Conservation (phyloP, 2,888 invertebrate genomes). For the Agonopterix arenella region DNA sequence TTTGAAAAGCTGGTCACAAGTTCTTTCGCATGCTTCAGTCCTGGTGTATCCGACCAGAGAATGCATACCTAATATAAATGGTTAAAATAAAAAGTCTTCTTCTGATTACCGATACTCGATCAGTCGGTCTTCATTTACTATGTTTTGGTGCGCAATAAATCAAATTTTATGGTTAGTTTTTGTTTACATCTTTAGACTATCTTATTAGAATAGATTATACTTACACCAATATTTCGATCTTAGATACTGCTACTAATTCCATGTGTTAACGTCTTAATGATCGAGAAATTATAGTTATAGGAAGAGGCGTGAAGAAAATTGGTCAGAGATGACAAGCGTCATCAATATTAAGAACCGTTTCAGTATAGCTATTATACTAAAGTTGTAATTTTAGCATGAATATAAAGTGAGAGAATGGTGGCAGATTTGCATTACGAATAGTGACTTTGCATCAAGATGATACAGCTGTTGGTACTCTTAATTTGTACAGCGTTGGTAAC, state of each 20-base stretch:
- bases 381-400: constrained; percentile 43
- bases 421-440: constrained; percentile 40
- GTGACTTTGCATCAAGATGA: constrained; percentile 37
- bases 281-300: constrained; percentile 35
- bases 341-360: constrained; percentile 54
- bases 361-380: constrained; percentile 31
- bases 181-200: too few relatives aligned
- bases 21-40: too few relatives aligned
- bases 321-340: constrained; percentile 29
- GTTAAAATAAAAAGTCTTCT: too few relatives aligned
- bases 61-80: too few relatives aligned
- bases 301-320: constrained; percentile 25
- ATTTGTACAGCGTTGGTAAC: constrained; percentile 15
- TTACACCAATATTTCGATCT: constrained; percentile 9
- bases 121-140: too few relatives aligned
- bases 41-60: too few relatives aligned
- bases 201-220: background rate
- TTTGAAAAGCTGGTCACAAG: too few relatives aligned
- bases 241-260: constrained; percentile 22
- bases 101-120: too few relatives aligned
- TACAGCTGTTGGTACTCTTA: constrained; percentile 22
- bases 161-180: too few relatives aligned
- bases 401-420: constrained; percentile 44
- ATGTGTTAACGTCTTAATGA: constrained; percentile 34
- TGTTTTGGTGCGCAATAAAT: too few relatives aligned